Conservation (phyloP, 1,140 invertebrate genomes). For the Tribolium madens region DNA sequence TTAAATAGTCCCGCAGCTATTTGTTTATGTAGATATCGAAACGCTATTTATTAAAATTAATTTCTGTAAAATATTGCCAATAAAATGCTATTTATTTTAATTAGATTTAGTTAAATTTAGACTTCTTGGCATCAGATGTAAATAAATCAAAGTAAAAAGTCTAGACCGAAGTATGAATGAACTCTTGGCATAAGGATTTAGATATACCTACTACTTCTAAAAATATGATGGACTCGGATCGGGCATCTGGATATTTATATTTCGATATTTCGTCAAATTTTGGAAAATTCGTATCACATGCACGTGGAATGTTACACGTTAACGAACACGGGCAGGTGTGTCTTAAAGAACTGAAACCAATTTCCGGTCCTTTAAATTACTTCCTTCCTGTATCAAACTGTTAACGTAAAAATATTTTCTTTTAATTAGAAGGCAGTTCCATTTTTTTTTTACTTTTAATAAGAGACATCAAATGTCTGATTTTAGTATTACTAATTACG, state of each 20-base stretch:
- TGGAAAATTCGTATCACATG: slow-evolving; percentile 2
- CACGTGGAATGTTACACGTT: slow-evolving; percentile 29
- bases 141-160: slow-evolving; percentile 50
- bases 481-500: slow-evolving; percentile 35
- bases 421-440: slow-evolving; percentile 20
- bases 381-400: slow-evolving; percentile 40
- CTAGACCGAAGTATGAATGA: slow-evolving; percentile 51
- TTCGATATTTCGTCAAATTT: slow-evolving; percentile 1
- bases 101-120: slow-evolving; percentile 48
- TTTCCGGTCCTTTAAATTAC: slow-evolving; percentile 41
- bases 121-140: slow-evolving; percentile 45
- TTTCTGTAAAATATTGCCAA: slow-evolving; percentile 37
- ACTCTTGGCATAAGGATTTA: slow-evolving; percentile 43
- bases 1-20: slow-evolving; percentile 4
- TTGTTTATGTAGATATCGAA: slow-evolving; percentile 38
- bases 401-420: slow-evolving; percentile 24
- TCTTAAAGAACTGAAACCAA: slow-evolving; percentile 29
- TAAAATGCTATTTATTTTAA: slow-evolving; percentile 51
- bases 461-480: slow-evolving; percentile 17
- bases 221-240: slow-evolving; percentile 35
- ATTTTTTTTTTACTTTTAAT: slow-evolving; percentile 13
- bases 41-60: slow-evolving; percentile 33
- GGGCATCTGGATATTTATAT: slow-evolving; percentile 33
- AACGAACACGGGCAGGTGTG: slow-evolving; percentile 23
- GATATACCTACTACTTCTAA: slow-evolving; percentile 45